phyloP scores from a whole-genome alignment of 1,140 invertebrate species.

The Drosophila pectinifera region DNA sequence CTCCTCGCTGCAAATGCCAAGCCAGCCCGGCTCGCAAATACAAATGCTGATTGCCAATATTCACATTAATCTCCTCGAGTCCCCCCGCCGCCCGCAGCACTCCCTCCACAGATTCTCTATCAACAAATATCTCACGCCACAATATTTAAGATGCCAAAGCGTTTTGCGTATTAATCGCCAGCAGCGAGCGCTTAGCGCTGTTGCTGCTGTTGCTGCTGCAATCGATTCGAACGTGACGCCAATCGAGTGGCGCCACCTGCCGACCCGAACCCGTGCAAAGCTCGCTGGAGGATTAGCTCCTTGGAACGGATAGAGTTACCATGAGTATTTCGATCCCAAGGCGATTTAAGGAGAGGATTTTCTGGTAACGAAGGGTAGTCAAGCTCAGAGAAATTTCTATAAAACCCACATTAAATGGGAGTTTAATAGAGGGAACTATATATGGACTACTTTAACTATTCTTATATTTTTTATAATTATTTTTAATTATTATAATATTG shows the following conservation, averaged over 20 bases:
- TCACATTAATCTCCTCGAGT: constrained; percentile 72
- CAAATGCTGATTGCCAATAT: constrained; percentile 79
- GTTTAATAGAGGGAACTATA: background rate
- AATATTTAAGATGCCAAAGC: constrained; percentile 82
- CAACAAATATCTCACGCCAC: constrained; percentile 67
- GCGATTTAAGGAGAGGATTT: no score
- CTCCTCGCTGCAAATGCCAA: constrained; percentile 65
- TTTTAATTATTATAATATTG: background rate
- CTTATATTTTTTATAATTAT: background rate
- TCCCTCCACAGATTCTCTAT: constrained; percentile 35
- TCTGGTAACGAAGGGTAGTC: no score
- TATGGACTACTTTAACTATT: background rate
- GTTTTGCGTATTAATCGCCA: constrained; percentile 80
- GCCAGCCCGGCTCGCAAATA: constrained; percentile 62
- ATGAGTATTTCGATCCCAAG: constrained; percentile 15
- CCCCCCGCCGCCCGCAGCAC: background rate
- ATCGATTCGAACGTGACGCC: constrained; percentile 67
- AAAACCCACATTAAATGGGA: background rate
- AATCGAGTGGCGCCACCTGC: constrained; percentile 71
- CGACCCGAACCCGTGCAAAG: constrained; percentile 35
- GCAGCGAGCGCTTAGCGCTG: constrained; percentile 24
- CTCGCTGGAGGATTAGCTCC: constrained; percentile 4
- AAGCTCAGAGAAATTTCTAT: background rate
- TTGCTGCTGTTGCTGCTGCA: constrained; percentile 22
- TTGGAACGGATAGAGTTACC: constrained; percentile 21